Evolutionary conservation across 92 coral and sea anemone genomes (phyloP).

Genomic region (Palythoa heliodiscus): DNA sequence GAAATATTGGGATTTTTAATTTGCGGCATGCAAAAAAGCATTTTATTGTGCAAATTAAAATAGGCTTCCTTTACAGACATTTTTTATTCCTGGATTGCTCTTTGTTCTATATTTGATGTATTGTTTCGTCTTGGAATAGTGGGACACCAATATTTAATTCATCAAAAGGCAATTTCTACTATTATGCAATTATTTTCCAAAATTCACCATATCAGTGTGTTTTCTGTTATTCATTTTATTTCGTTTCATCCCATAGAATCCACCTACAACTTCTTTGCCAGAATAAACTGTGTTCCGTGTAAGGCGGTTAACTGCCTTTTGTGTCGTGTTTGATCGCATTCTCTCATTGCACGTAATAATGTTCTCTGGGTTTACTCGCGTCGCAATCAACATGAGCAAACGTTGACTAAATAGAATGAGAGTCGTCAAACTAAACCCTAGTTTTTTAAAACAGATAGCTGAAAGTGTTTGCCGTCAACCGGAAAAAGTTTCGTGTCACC

Average conservation of each 20-base stretch:
- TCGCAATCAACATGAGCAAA: neutral
- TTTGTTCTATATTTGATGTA: neutral
- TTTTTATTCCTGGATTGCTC: neutral
- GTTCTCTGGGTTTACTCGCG: neutral
- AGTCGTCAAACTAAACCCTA: neutral
- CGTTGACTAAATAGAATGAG: neutral
- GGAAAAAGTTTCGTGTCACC: neutral
- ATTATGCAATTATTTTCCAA: neutral
- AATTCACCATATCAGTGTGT: neutral
- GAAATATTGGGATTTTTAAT: neutral
- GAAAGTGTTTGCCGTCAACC: constrained; percentile 7
- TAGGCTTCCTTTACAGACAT: neutral
- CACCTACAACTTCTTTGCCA: neutral
- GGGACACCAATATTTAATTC: neutral
- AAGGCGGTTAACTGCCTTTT: too few relatives aligned
- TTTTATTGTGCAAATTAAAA: neutral
- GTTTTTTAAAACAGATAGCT: neutral
- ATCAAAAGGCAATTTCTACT: neutral
- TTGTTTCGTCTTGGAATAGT: neutral
- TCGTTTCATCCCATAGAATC: neutral
- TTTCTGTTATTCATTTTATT: neutral
- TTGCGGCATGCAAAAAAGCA: neutral
- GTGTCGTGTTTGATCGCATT: neutral
- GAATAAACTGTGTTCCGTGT: too few relatives aligned
- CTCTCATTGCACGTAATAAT: neutral